A percentile compares a stretch with the other conserved stretches of the same genome.
Evolutionary conservation across 2,888 invertebrate species (phyloP).

Genomic region (Dendrolimus pini): DNA sequence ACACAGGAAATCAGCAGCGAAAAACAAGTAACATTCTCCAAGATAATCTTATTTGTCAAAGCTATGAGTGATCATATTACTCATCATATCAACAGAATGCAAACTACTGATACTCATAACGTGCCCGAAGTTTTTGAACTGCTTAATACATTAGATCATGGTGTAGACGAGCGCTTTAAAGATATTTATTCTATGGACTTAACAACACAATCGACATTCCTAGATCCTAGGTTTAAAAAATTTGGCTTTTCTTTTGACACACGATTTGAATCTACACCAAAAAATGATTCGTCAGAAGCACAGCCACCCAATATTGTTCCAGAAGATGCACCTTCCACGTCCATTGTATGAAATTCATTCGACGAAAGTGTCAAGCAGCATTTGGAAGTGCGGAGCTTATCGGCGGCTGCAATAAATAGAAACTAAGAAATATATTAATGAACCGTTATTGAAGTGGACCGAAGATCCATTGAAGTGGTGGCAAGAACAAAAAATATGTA

Average conservation of each 20-base stretch:
- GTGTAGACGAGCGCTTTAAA: background rate
- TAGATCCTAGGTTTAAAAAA: slow-evolving; percentile 4
- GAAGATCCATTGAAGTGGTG: slow-evolving; percentile 3
- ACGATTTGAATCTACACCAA: slow-evolving; percentile 1
- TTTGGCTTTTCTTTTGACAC: slow-evolving; percentile 1
- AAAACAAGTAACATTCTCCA: slow-evolving; percentile 4
- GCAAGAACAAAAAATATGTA: slow-evolving; percentile 1
- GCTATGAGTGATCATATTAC: too few relatives aligned
- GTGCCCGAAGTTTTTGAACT: slow-evolving; percentile 2
- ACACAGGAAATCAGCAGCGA: slow-evolving; percentile 1
- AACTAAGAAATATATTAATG: slow-evolving; percentile 3
- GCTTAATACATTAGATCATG: background rate
- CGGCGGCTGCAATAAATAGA: slow-evolving; percentile 3
- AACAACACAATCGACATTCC: slow-evolving; percentile 3
- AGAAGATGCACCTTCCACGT: background rate
- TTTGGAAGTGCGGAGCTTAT: background rate
- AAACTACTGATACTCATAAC: too few relatives aligned
- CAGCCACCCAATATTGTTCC: background rate
- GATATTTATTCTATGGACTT: slow-evolving; percentile 1
- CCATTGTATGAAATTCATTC: slow-evolving; percentile 1
- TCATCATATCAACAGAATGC: too few relatives aligned
- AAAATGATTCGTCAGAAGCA: background rate
- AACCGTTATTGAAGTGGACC: background rate
- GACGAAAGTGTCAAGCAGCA: slow-evolving; percentile 1
- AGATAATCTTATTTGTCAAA: slow-evolving; percentile 1